A percentile compares a stretch with the other conserved stretches of the same genome.
Evolutionary conservation across 2,113 vertebrate genomes (phyloP).

Genomic region (Bufo bufo): DNA sequence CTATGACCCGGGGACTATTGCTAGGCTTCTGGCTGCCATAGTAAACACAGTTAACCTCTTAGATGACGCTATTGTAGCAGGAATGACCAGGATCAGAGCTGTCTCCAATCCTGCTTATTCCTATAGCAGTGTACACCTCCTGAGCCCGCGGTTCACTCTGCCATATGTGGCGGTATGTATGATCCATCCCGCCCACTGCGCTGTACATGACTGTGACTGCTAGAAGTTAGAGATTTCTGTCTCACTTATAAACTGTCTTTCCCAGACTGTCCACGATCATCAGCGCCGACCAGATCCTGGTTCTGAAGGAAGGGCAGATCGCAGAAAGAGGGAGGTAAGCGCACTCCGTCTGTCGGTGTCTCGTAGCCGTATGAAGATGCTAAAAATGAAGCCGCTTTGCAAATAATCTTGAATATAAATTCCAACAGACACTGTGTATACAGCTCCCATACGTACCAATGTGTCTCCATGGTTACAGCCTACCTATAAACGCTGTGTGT

Average conservation of each 20-base stretch:
- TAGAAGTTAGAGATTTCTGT: background rate
- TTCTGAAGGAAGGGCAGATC: constrained; percentile 84
- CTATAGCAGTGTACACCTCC: no score
- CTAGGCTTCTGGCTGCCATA: no score
- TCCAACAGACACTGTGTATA: no score
- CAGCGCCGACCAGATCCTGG: constrained; percentile 90
- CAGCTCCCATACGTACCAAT: background rate
- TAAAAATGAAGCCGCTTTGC: background rate
- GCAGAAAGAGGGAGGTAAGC: constrained; percentile 86
- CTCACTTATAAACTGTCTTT: background rate
- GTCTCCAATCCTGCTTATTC: no score
- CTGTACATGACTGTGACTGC: no score
- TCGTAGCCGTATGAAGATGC: background rate
- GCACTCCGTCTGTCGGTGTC: background rate
- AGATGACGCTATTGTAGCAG: no score
- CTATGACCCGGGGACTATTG: no score
- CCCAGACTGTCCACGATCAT: constrained; percentile 91
- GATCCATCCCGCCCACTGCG: no score
- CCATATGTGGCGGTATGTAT: no score
- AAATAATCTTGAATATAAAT: background rate
- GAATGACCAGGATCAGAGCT: no score
- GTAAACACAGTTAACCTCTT: no score
- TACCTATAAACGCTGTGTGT: background rate
- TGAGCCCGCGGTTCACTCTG: no score
- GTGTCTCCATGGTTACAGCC: background rate